These are phyloP conservation scores for Beaufortia kweichowensis DNA, from an alignment of 2,113 vertebrate species.

Conservation along the genomic window DNA sequence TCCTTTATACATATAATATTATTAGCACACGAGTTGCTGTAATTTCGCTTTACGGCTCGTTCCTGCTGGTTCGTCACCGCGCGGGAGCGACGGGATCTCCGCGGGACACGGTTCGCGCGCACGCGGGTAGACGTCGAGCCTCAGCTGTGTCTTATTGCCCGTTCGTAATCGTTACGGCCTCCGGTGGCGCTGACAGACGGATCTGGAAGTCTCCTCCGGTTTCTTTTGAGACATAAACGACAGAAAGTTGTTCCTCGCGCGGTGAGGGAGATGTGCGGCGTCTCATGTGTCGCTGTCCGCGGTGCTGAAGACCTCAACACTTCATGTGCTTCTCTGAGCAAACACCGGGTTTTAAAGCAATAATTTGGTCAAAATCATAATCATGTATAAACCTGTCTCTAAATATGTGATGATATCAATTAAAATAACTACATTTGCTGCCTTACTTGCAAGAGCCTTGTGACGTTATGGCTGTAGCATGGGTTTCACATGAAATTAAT, in stretches of 20 bases:
- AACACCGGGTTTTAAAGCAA: background rate
- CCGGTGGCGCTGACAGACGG: slow-evolving; percentile 30
- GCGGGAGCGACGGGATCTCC: background rate
- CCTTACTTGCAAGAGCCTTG: too few species aligned
- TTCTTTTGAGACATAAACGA: slow-evolving; percentile 26
- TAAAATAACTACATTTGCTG: too few species aligned
- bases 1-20: background rate
- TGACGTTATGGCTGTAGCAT: too few species aligned
- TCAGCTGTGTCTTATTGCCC: slow-evolving; percentile 37
- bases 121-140: background rate
- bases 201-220: background rate
- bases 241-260: background rate
- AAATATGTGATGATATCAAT: too few species aligned
- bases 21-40: slow-evolving; percentile 1
- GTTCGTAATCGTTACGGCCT: slow-evolving; percentile 40
- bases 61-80: background rate
- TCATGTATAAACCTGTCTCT: too few species aligned
- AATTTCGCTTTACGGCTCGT: background rate
- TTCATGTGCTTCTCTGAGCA: background rate
- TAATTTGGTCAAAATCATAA: too few species aligned
- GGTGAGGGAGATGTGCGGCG: background rate
- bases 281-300: slow-evolving; percentile 17
- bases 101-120: background rate
- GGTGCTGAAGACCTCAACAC: slow-evolving; percentile 22
- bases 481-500: too few species aligned